Percentiles rank a stretch among this genome's conserved stretches.
phyloP scores from a whole-genome alignment of 1,140 invertebrate species.

The Heterodera schachtii region DNA sequence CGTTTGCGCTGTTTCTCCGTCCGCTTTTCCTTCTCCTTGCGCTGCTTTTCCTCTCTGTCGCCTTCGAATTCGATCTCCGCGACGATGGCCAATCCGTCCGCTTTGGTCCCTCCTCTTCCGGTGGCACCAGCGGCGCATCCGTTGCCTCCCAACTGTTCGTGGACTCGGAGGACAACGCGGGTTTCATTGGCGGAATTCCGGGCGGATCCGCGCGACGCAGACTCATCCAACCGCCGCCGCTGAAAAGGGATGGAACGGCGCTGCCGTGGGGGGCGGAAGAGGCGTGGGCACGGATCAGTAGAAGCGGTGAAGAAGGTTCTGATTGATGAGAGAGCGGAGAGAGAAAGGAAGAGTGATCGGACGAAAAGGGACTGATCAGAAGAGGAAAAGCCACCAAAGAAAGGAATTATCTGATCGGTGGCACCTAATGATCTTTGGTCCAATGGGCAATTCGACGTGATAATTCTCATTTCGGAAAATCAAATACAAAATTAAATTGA shows the following conservation, averaged over 20 bases:
- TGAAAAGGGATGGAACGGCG: conserved; percentile 14
- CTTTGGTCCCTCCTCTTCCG: background rate
- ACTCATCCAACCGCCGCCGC: conserved; percentile 35
- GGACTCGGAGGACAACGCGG: conserved; percentile 30
- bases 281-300: background rate
- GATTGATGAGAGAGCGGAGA: background rate
- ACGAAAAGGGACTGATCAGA: background rate
- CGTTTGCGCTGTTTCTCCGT: background rate
- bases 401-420: too few species aligned
- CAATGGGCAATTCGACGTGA: too few species aligned
- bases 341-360: background rate
- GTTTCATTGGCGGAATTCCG: conserved; percentile 19
- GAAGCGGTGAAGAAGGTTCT: background rate
- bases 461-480: too few species aligned
- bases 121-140: background rate
- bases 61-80: conserved; percentile 10
- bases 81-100: background rate
- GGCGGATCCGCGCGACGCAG: conserved; percentile 6
- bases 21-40: background rate
- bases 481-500: too few species aligned
- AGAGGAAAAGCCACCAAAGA: too few species aligned
- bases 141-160: conserved; percentile 13
- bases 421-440: too few species aligned
- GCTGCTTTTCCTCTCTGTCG: background rate
- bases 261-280: background rate